Percentiles rank a stretch among this genome's conserved stretches.
Evolutionary conservation across 1,140 invertebrate species (phyloP).

Genomic region (Bombus polaris): DNA sequence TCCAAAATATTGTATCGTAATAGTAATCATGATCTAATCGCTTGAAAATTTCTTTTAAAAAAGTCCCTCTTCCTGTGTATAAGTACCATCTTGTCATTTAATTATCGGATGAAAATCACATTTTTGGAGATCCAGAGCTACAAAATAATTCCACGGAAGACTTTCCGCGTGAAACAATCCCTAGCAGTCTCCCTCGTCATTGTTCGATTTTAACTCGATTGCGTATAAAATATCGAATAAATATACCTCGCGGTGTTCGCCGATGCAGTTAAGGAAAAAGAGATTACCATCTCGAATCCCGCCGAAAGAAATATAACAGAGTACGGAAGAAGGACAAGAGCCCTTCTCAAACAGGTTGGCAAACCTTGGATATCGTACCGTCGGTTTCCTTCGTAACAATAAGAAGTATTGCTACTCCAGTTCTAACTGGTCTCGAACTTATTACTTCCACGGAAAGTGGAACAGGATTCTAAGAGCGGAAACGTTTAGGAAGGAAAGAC

Average conservation of each 20-base stretch:
- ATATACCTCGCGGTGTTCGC: constrained; percentile 29
- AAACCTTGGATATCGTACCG: constrained; percentile 42
- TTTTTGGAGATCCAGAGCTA: background rate
- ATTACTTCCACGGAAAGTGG: constrained; percentile 61
- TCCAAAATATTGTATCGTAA: constrained; percentile 27
- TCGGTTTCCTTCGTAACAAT: constrained; percentile 56
- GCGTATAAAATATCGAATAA: constrained; percentile 55
- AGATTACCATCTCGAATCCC: constrained; percentile 51
- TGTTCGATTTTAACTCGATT: constrained; percentile 43
- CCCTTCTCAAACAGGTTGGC: constrained; percentile 57
- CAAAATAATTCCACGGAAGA: background rate
- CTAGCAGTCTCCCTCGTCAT: background rate
- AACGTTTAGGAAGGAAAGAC: constrained; percentile 41
- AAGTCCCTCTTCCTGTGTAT: too few species aligned
- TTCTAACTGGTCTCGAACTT: constrained; percentile 65
- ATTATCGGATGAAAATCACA: constrained; percentile 18
- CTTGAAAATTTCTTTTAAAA: background rate
- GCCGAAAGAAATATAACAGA: constrained; percentile 26
- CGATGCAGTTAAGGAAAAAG: constrained; percentile 52
- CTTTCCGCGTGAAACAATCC: constrained; percentile 13
- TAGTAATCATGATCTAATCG: too few species aligned
- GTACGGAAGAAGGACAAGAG: constrained; percentile 12
- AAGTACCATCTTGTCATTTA: background rate
- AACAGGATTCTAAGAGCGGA: constrained; percentile 36
- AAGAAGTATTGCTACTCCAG: constrained; percentile 73